Evolutionary conservation across 2,113 vertebrate species (phyloP).

Genomic region (Peromyscus maniculatus): DNA sequence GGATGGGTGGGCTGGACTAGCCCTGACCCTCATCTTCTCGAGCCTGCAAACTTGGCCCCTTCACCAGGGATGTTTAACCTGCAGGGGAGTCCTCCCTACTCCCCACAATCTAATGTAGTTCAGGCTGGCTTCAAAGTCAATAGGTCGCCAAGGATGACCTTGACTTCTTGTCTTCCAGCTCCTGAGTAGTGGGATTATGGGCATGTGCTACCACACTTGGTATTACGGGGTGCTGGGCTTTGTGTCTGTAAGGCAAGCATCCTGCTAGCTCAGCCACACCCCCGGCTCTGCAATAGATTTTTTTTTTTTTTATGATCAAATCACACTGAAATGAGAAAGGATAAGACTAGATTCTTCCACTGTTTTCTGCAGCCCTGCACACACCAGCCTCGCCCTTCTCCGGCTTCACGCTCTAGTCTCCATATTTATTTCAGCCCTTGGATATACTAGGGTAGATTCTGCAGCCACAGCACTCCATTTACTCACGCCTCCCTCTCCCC

Average conservation of each 20-base stretch:
- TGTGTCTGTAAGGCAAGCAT: background rate
- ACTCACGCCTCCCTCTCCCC: background rate
- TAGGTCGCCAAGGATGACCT: background rate
- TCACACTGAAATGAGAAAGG: background rate
- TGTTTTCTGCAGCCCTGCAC: rapidly evolving
- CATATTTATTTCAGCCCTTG: background rate
- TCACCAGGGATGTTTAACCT: background rate
- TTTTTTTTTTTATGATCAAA: background rate
- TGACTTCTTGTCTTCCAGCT: background rate
- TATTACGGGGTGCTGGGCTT: background rate
- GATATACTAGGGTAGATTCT: background rate
- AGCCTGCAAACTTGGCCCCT: background rate
- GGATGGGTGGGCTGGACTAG: background rate
- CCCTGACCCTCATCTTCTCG: background rate
- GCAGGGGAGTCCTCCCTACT: background rate
- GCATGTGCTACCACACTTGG: too few species aligned
- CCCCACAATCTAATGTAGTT: too few species aligned
- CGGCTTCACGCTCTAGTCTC: background rate
- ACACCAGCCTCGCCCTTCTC: too few species aligned
- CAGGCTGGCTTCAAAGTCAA: background rate
- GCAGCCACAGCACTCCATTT: too few species aligned
- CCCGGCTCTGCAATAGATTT: background rate
- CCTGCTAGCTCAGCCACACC: background rate
- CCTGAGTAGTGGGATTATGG: background rate
- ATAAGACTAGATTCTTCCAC: background rate